Evolutionary conservation across 1,140 invertebrate species (phyloP), one percentile per base, ranked within the genome.

Genomic region (Wasmannia auropunctata): DNA sequence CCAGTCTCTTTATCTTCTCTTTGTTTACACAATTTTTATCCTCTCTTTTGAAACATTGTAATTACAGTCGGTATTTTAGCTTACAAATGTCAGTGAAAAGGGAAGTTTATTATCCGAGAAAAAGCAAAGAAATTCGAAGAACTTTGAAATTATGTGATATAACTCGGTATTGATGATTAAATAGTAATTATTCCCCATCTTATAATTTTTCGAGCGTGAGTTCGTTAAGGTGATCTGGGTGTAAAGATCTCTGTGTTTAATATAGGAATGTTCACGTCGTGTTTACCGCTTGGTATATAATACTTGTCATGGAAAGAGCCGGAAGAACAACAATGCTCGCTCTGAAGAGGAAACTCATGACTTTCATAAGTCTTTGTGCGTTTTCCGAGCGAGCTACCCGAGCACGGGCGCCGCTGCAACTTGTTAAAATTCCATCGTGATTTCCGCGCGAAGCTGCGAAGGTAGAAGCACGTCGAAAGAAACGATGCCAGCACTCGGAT

Each of bases 391-490:
- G 11, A 62, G 28, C 31, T 86, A 65, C 46, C 58, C 69, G 56
- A 49, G 62, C 67, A 75, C 43, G 49, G 75, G 69, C n/a, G n/a
- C n/a, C n/a, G n/a, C 37, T 76, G 80, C 60, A 81, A 87, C 88
- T 90, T 86, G 83, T 90, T 90, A 90, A 90, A 90, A 90, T 90
- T 90, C 86, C 75, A 85, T 85, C 75, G 81, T 77, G 88, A 90
- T 90, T 90, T 90, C 75, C 58, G 70, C 80, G 77, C 65, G 67
- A 67, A 70, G 56, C 58, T 65, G 37, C 51, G 85, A 62, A n/a
- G 43, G 69, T 60, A 63, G 76, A 74, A 49, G 83, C 58, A 88
- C 56, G 70, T 54, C 67, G 87, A 80, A 87, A 88, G 84, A 88
- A 91, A 91, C 87, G 79, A 60, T 80, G 88, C 84, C 84, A 87